Evolutionary conservation across 1,140 invertebrate genomes (phyloP), one percentile per base, ranked within the genome.

Genomic region (Trachymyrmex cornetzi): DNA sequence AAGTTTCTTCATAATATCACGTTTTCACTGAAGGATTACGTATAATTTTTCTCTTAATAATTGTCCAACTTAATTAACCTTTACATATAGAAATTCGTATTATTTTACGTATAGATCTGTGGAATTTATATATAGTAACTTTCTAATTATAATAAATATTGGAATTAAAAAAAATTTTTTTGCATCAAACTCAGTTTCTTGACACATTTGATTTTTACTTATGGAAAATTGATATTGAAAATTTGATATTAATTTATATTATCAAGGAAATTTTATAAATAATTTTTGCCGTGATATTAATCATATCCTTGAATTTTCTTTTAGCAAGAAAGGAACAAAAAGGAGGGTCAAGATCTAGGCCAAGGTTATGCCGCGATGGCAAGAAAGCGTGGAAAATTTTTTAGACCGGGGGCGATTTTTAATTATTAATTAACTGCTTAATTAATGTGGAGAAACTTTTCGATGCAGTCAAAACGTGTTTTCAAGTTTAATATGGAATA

Each of bases 271-370:
- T 14, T 30, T 38, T 50, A n/a, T 7, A 14, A 50, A 50, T 75
- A 63, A 74, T 55, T 74, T 74, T 50, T 9, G 11, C 22, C 2
- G 19, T 5, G 19, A 67, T 12, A 67, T 12, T 6, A 48, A 75
- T 61, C 7, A 16, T 14, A 84, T 77, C 44, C 27, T 72, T 48
- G 53, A 87, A 79, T 63, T 57, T 72, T 34, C 6, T 0, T n/a
- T 30, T 24, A 7, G 48, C 9, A 53, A 34, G 34, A 22, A 59
- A 9, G 12, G 63, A 77, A 90, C 66, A 64, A 90, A 90, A 90
- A 85, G 61, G 87, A 87, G 80, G 79, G 90, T 91, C 89, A 91
- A 91, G 84, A 91, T 90, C 90, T 88, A 77, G 89, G 90, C 90
- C 90, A 91, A 91, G 90, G 89, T 91, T 91, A 88, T 79, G 44